Base-by-base conservation (phyloP, 2,888 invertebrate species). In the Meloe dianella region DNA sequence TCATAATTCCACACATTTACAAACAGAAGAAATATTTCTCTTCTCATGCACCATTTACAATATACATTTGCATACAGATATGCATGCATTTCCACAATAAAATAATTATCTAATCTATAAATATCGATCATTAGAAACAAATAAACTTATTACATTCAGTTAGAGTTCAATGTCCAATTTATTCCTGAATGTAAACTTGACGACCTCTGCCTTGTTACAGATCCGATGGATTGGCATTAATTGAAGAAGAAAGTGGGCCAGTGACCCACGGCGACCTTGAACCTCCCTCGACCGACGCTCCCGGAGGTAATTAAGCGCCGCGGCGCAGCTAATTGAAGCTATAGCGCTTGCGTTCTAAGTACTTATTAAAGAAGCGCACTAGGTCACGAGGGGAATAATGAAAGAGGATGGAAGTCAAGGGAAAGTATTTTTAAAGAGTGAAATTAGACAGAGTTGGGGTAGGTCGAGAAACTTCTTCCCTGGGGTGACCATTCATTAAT, bases 371-470 rank as follows among this genome's bases (percentile, higher is more conserved):
- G 82, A 81, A 79, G 80, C 80, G 78, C 79, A 80, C 80, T 82
- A 77, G 82, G 82, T 82, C 81, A 81, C 78, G 79, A 80, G 82
- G 82, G 81, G 79, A 82, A 82, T 82, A 82, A 82, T 82, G 82
- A 82, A 79, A 79, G 79, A 74, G 75, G 79, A 79, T 78, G 80
- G 78, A 81, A 82, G 81, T 80, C 81, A 80, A 81, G 82, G 80
- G 82, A 83, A 83, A 83, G 83, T 82, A 81, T 82, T 82, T 78
- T 81, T 81, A 81, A 82, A 82, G 82, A 82, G 83, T 81, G 81
- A 82, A 83, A 83, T 83, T 83, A 82, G 80, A 80, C 79, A 78
- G 77, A 78, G 78, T 82, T 82, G 81, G 76, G 81, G 77, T 78
- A 83, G 83, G 83, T 82, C 82, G 78, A 75, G 81, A 74, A 72